phyloP scores from a whole-genome alignment of 2,888 invertebrate genomes.

The Andrena fulva region DNA sequence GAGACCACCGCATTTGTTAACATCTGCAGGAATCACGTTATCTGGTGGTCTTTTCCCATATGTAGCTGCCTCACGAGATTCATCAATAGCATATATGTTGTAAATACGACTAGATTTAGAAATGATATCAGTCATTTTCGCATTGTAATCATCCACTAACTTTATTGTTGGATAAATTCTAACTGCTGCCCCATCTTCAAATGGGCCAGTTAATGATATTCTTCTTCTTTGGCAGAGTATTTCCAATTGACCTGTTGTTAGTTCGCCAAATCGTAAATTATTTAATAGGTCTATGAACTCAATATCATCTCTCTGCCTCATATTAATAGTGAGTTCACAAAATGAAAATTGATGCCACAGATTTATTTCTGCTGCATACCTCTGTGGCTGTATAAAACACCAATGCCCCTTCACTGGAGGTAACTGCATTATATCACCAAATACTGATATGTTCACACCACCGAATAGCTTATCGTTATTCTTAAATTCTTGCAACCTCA shows the following conservation, averaged over 20 bases:
- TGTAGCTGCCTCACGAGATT: neutral
- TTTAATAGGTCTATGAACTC: neutral
- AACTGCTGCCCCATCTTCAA: neutral
- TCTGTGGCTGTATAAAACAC: neutral
- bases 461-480: neutral
- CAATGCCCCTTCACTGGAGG: neutral
- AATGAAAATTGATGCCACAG: neutral
- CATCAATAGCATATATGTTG: neutral
- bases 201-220: neutral
- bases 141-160: neutral
- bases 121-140: neutral
- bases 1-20: neutral
- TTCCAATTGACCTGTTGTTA: neutral
- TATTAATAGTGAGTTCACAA: neutral
- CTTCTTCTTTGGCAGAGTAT: neutral
- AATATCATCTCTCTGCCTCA: neutral
- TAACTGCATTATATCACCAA: slow-evolving; percentile 3
- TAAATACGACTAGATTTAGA: neutral
- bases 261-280: neutral
- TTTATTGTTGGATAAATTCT: slow-evolving; percentile 1
- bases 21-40: neutral
- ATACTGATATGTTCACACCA: neutral
- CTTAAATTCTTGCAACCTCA: slow-evolving; percentile 1
- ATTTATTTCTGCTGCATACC: neutral
- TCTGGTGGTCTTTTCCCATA: neutral